Evolutionary conservation across 2,113 vertebrate genomes (phyloP).

Genomic region (Axis porcinus): DNA sequence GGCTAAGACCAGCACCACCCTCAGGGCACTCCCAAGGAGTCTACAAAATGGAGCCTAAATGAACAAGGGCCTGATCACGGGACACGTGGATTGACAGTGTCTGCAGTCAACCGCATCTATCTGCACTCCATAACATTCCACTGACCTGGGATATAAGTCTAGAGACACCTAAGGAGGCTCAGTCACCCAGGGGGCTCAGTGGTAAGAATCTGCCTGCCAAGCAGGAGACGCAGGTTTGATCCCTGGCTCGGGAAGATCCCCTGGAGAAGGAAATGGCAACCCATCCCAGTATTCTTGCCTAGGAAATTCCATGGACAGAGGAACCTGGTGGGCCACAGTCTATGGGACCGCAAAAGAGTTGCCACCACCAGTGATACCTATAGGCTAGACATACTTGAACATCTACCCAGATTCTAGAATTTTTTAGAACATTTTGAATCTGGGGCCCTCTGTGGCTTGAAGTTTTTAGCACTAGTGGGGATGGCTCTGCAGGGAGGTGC

Average conservation of each 20-base stretch:
- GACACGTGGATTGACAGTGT: fast-evolving
- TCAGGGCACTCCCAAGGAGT: neutral
- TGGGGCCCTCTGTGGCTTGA: neutral
- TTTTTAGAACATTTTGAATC: neutral
- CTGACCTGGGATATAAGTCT: neutral
- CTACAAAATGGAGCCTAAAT: neutral
- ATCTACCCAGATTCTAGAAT: neutral
- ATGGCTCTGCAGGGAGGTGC: fast-evolving
- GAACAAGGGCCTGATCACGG: neutral
- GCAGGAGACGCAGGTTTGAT: neutral
- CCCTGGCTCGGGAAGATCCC: neutral
- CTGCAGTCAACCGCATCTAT: neutral
- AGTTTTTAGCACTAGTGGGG: neutral
- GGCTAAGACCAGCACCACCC: neutral
- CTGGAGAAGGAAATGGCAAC: neutral
- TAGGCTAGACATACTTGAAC: neutral
- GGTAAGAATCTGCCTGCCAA: neutral
- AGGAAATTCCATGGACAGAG: neutral
- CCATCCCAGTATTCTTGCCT: neutral
- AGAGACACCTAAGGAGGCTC: neutral
- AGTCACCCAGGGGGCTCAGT: neutral
- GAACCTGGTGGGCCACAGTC: neutral
- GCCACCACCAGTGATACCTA: neutral
- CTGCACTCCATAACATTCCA: neutral
- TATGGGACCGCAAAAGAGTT: neutral